phyloP scores from a whole-genome alignment of 2,888 invertebrate genomes.

The Eucera pruinosa region DNA sequence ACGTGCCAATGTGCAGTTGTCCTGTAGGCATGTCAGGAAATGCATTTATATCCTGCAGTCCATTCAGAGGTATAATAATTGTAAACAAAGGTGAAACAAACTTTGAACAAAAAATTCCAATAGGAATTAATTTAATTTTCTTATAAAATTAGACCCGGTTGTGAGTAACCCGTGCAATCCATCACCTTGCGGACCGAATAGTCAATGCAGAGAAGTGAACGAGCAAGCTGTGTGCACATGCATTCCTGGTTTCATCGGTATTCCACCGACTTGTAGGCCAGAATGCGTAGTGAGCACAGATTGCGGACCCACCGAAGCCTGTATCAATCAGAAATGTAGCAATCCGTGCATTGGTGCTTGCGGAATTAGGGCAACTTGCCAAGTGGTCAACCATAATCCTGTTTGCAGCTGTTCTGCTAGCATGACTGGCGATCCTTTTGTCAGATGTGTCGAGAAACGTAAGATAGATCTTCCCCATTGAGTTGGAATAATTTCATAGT shows the following conservation, averaged over 20 bases:
- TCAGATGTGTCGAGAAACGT: slow-evolving; percentile 86
- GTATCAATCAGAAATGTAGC: slow-evolving; percentile 87
- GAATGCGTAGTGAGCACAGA: slow-evolving; percentile 87
- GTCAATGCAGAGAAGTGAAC: slow-evolving; percentile 88
- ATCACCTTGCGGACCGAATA: slow-evolving; percentile 89
- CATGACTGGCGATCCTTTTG: slow-evolving; percentile 88
- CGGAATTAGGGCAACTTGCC: slow-evolving; percentile 86
- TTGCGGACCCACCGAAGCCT: slow-evolving; percentile 86
- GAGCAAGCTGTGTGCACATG: slow-evolving; percentile 88
- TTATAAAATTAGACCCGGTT: slow-evolving; percentile 36
- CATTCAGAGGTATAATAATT: slow-evolving; percentile 86
- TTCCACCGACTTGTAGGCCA: slow-evolving; percentile 87
- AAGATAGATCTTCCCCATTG: too few relatives aligned
- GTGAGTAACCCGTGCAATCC: slow-evolving; percentile 86
- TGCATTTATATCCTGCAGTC: slow-evolving; percentile 87
- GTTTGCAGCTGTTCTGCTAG: slow-evolving; percentile 88
- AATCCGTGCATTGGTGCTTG: slow-evolving; percentile 88
- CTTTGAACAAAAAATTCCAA: neutral
- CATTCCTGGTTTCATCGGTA: slow-evolving; percentile 87
- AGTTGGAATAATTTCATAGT: too few relatives aligned
- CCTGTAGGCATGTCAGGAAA: slow-evolving; percentile 90
- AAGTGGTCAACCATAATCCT: slow-evolving; percentile 87
- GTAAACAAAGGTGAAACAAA: neutral
- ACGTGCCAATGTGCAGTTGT: slow-evolving; percentile 86
- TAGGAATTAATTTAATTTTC: slow-evolving; percentile 10